Evolutionary conservation across 2,113 vertebrate species (phyloP), one percentile per base, ranked within the genome.

Genomic region (Seriola dumerili): DNA sequence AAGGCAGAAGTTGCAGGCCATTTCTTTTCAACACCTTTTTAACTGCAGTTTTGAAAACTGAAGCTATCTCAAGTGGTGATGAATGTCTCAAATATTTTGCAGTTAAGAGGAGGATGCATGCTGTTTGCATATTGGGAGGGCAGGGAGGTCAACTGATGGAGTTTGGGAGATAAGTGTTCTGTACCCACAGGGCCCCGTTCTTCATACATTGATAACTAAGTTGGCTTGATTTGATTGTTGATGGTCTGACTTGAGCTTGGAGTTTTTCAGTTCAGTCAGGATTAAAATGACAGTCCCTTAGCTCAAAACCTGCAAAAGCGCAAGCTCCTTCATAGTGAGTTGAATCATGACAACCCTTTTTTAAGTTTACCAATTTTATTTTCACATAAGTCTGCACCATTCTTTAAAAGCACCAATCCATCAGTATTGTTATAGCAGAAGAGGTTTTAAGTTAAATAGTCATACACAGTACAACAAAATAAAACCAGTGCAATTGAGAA

Each of bases 101-200:
- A 67, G 21, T 70, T 66, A 6, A 8, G 61, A 80, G 76, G 61
- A 59, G 61, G 80, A 78, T 67, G 82, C 71, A 76, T 86, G 65
- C 70, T 77, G 2, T 72, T 81, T 89, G 80, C 82, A 71, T 85
- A 81, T 72, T 52, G 12, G 59, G 68, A 72, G 68, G 88, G 57
- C 83, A 75, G 84, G 64, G 69, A 84, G 76, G 80, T 64, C 81
- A 82, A 76, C 72, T 57, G 57, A 17, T 72, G 73, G 46, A 42
- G 59, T 87, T 87, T 83, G 78, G 87, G 88, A 87, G 78, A 89
- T 76, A 44, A 70, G 54, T 78, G 80, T 88, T 88, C 84, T 85
- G 72, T 85, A 87, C 82, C 85, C 78, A 81, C 79, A 83, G 46
- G 76, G 83, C 83, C 83, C 73, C 4, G 40, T 89, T 92, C 85